phyloP scores from a whole-genome alignment of 2,113 vertebrate genomes.

The Ceyx margarethae region DNA sequence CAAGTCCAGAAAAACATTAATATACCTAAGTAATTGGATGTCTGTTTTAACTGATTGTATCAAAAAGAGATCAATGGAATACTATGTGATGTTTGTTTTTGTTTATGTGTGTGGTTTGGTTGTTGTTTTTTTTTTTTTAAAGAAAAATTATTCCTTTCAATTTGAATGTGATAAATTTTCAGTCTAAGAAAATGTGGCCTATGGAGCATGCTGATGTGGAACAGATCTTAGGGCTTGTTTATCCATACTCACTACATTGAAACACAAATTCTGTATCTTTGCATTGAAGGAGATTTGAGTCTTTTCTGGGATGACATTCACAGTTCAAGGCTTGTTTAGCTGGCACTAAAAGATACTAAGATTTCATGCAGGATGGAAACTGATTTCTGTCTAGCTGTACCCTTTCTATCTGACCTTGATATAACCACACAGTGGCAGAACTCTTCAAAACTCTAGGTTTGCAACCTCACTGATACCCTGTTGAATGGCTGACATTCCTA shows the following conservation, averaged over 20 bases:
- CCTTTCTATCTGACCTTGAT: not conserved
- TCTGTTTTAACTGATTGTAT: not conserved
- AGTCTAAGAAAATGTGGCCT: not conserved
- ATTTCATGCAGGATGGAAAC: not conserved
- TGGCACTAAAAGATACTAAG: not conserved
- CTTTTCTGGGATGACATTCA: not conserved
- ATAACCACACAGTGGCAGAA: not conserved
- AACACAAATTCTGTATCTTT: not conserved
- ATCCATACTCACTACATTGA: not conserved
- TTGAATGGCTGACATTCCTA: constrained; percentile 26
- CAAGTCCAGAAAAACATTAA: not conserved
- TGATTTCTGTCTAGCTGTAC: not conserved
- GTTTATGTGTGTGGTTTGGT: too few relatives aligned
- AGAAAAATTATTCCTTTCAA: not conserved
- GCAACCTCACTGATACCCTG: not conserved
- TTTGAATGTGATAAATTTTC: not conserved
- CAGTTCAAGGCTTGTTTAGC: not conserved
- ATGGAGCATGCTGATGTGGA: not conserved
- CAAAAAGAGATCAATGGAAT: not conserved
- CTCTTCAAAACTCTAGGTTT: constrained; percentile 35
- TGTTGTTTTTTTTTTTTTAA: not conserved
- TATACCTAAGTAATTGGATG: not conserved
- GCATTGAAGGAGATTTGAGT: not conserved
- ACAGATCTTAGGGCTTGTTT: not conserved
- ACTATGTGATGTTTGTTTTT: not conserved